Base-by-base conservation (phyloP, 2,113 vertebrate species). In the Sarotherodon lohbergeri region DNA sequence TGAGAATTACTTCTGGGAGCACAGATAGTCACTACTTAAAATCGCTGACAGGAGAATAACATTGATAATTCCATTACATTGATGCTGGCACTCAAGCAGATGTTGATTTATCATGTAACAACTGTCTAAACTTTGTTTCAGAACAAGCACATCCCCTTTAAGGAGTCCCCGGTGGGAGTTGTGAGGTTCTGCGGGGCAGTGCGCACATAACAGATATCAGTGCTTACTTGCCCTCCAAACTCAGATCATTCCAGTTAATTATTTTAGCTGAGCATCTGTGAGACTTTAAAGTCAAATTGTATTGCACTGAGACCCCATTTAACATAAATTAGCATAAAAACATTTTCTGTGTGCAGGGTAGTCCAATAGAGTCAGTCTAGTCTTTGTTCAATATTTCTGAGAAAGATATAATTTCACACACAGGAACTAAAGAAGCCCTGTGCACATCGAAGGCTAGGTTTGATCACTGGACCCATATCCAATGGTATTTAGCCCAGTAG, bases 41-140 rank as follows among this genome's bases (percentile, higher is more conserved):
- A 78, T 50, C 71, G 48, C 24, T 48, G 71, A 48, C 71, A 76
- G 0, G 24, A 32, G 71, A 78, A 50, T 78, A 78, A 50, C 46
- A 78, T n/a, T 52, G 10, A 78, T 50, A 50, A 78, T 52, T 16
- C 7, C 73, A 78, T 78, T 78, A 78, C 46, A 78, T 4, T 78
- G 43, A 29, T 32, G 16, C 73, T 78, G 46, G 43, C 46, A 52
- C 46, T 78, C 27, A 52, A 3, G 71, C 14, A 19, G 16, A 78
- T 78, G 73, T 78, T 78, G 46, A 78, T 32, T 78, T 76, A 32
- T 50, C 16, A 78, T 32, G 9, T 19, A 78, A 50, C 73, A n/a
- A 32, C 46, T 50, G 27, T 29, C 73, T 78, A 50, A 78, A 50
- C 43, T 78, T 50, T 50, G 27, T 32, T 78, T 32, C 43, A 78